These are phyloP conservation scores for Lycaon pictus DNA, from an alignment of 2,113 vertebrate species.

Conservation along the genomic window DNA sequence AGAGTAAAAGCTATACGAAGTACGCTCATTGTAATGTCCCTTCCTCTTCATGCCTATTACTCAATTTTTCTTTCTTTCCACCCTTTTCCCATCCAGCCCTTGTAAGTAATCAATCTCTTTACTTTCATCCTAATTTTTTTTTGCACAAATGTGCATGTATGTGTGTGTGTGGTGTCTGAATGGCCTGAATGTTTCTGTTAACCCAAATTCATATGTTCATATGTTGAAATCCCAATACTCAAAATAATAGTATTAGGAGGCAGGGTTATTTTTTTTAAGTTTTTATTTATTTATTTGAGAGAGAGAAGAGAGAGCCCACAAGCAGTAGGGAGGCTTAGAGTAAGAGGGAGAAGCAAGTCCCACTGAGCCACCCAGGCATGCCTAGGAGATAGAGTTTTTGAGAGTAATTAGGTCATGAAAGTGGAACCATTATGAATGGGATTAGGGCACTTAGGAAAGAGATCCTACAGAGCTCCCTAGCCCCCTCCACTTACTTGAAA, in stretches of 20 bases:
- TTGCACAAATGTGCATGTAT: background rate
- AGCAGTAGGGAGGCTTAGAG: background rate
- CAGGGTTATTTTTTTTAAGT: background rate
- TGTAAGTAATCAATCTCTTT: background rate
- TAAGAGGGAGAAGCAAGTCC: background rate
- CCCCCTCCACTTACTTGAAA: background rate
- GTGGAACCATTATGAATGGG: background rate
- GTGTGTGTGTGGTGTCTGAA: background rate
- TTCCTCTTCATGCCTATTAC: background rate
- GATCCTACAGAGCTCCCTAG: background rate
- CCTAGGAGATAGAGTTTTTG: background rate
- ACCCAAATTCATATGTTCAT: background rate
- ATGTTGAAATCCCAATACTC: background rate
- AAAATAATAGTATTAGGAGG: background rate
- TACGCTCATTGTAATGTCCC: background rate
- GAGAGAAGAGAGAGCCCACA: background rate
- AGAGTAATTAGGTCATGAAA: background rate
- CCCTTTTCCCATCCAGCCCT: background rate
- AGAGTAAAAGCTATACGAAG: background rate
- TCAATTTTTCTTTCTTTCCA: background rate
- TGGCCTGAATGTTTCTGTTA: background rate
- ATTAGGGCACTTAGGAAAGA: background rate
- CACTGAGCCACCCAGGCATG: background rate
- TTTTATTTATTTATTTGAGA: background rate
- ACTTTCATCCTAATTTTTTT: background rate